Conservation (phyloP, 1,140 invertebrate species). For the Formica exsecta region DNA sequence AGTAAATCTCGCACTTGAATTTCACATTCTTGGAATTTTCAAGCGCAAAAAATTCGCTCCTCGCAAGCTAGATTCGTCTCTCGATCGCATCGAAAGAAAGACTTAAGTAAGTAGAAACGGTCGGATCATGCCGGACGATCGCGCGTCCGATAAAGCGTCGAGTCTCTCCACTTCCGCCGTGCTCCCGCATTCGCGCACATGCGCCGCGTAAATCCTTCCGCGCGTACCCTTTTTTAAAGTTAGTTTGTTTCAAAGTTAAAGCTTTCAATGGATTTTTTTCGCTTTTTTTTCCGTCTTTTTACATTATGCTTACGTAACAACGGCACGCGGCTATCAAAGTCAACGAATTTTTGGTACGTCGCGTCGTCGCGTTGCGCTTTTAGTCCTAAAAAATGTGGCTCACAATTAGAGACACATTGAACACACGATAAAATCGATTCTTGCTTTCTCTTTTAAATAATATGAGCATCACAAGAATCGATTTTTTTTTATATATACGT, state of each 20-base stretch:
- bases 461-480: neutral
- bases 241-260: conserved; percentile 83
- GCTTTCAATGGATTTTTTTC: conserved; percentile 79
- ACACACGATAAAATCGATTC: neutral
- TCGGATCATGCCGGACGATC: neutral
- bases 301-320: conserved; percentile 61
- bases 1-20: neutral
- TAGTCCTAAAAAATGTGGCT: neutral
- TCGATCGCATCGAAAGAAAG: neutral
- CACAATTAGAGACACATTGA: neutral
- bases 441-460: neutral
- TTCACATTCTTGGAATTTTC: neutral
- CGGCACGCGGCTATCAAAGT: conserved; percentile 42
- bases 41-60: neutral
- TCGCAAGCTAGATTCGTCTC: neutral
- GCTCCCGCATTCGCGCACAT: conserved; percentile 2
- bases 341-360: neutral
- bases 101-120: neutral
- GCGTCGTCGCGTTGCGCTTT: conserved; percentile 1
- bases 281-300: conserved; percentile 52
- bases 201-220: neutral
- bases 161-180: neutral
- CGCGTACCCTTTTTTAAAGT: conserved; percentile 74
- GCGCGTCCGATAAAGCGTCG: neutral
- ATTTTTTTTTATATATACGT: neutral